Base-by-base conservation (phyloP, 2,113 vertebrate species). In the Bolborhynchus lineola region DNA sequence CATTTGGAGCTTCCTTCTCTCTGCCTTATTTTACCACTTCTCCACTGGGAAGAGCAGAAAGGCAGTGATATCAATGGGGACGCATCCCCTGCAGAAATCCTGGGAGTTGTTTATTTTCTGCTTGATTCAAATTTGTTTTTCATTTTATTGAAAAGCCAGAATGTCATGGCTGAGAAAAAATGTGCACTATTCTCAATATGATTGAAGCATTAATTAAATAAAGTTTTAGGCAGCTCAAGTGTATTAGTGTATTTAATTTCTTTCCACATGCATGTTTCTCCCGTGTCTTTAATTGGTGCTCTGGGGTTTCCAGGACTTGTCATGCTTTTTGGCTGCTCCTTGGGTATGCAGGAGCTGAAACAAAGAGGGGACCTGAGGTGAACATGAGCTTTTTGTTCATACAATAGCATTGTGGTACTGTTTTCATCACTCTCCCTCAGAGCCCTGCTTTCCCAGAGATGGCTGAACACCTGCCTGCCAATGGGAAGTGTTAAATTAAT, bases 21-120 rank as follows among this genome's bases (percentile, higher is more conserved):
- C 50, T 52, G 41, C 37, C 24, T 49, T 21, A 2, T 79, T 87
- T 41, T 59, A 17, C 23, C 0, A 0, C 4, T 46, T 79, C 21
- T 63, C 44, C 62, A 16, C 6, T 2, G 44, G 90, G 63, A 41
- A 93, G 19, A 76, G 35, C 39, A 29, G 39, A 17, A 63, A 69
- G 39, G 5, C 55, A 53, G 50, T 0, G 1, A 13, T 1, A 7
- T 62, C 41, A 87, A 55, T 2, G 1, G 37, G 49, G 55, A 46
- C 7, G 9, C 24, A 69, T 21, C 28, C 24, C 55, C 42, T 50
- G 39, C 42, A 33, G 42, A 69, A 80, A 9, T 18, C 20, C 46
- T 19, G 10, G 23, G 13, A 60, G 25, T 26, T 63, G 31, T 35
- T 75, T 69, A 10, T 50, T 55, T 46, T 28, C 55, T 52, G 11